phyloP scores from a whole-genome alignment of 2,797 vertebrate species.

The Etheostoma nigrum region DNA sequence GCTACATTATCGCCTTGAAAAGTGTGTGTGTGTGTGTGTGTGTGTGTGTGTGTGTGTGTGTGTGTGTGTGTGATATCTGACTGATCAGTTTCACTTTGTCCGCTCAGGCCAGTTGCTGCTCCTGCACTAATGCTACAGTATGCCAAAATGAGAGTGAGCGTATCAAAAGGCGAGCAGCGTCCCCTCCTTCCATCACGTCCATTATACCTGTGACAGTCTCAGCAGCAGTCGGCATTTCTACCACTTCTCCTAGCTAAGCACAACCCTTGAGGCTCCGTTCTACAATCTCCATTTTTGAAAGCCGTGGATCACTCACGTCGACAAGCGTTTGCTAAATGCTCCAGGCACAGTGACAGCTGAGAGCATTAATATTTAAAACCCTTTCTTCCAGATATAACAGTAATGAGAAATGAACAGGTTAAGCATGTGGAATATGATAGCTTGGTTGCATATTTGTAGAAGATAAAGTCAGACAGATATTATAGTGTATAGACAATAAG shows the following conservation, averaged over 20 bases:
- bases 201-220: constrained; percentile 31
- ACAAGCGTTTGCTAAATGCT: constrained; percentile 20
- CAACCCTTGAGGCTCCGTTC: background rate
- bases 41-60: background rate
- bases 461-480: background rate
- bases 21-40: background rate
- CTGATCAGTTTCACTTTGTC: constrained; percentile 27
- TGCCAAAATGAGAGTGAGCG: background rate
- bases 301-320: constrained; percentile 25
- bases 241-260: constrained; percentile 21
- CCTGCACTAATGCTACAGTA: constrained; percentile 9
- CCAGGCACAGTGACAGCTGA: background rate
- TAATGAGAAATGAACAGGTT: constrained; percentile 19
- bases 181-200: constrained; percentile 21
- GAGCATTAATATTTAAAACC: constrained; percentile 9
- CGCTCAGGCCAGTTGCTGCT: constrained; percentile 19
- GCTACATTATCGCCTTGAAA: constrained; percentile 17
- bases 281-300: constrained; percentile 25
- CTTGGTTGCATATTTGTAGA: constrained; percentile 23
- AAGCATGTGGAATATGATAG: background rate
- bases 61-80: constrained; percentile 2
- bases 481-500: background rate
- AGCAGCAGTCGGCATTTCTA: constrained; percentile 32
- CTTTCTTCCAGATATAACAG: background rate
- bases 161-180: constrained; percentile 15